Percentiles rank a stretch among this genome's conserved stretches.
phyloP scores from a whole-genome alignment of 2,113 vertebrate species.

The Macrotis lagotis region DNA sequence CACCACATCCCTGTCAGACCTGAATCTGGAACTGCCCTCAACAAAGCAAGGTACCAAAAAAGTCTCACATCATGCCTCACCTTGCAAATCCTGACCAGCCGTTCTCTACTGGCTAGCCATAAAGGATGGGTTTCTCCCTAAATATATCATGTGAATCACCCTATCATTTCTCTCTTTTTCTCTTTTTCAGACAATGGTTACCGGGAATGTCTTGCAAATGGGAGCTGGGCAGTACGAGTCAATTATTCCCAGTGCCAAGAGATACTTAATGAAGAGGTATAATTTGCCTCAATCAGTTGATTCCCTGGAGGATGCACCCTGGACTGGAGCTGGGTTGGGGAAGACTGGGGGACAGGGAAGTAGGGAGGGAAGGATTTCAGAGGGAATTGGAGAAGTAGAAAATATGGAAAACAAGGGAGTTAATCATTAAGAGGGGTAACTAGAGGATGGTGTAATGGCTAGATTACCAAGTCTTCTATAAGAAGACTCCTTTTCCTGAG shows the following conservation, averaged over 20 bases:
- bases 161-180: background rate
- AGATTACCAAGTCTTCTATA: background rate
- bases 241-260: slow-evolving; percentile 93
- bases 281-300: background rate
- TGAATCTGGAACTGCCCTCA: background rate
- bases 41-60: background rate
- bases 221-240: slow-evolving; percentile 89
- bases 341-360: background rate
- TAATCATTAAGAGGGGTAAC: background rate
- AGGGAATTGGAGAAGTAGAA: background rate
- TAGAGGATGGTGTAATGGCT: background rate
- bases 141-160: background rate
- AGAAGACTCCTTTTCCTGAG: background rate
- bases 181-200: slow-evolving; percentile 89
- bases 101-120: background rate
- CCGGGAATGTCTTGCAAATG: slow-evolving; percentile 89
- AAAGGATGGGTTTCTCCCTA: background rate
- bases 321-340: background rate
- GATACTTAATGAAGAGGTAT: slow-evolving; percentile 91
- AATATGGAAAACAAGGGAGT: background rate
- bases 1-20: background rate
- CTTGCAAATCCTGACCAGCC: background rate
- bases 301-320: background rate
- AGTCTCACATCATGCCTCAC: background rate
- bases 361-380: background rate